Conservation (phyloP, 2,888 invertebrate species). For the Tipula helvola region DNA sequence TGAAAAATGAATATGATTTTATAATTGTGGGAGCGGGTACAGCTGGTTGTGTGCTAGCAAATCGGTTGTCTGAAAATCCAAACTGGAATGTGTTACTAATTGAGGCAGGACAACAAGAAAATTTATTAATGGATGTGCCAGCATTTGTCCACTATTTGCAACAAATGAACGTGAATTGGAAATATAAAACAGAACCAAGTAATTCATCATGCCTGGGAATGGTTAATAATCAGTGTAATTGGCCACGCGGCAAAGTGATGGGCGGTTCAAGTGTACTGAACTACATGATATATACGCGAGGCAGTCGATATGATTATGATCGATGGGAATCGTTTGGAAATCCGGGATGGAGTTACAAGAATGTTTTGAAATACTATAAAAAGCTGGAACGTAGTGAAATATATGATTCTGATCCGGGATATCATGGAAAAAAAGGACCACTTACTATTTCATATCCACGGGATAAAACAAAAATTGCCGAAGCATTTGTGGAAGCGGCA, state of each 20-base stretch:
- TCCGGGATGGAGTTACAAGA: conserved; percentile 58
- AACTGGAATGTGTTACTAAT: conserved; percentile 52
- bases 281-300: conserved; percentile 68
- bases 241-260: conserved; percentile 70
- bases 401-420: conserved; percentile 35
- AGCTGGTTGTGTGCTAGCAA: conserved; percentile 64
- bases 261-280: conserved; percentile 73
- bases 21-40: conserved; percentile 70
- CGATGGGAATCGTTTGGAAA: conserved; percentile 61
- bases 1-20: conserved; percentile 54
- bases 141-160: conserved; percentile 61
- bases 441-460: conserved; percentile 44
- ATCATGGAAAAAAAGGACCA: conserved; percentile 43
- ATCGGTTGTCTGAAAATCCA: conserved; percentile 55
- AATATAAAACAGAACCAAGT: conserved; percentile 66
- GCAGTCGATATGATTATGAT: conserved; percentile 59
- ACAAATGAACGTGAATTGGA: conserved; percentile 61
- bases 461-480: conserved; percentile 44
- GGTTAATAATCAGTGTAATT: conserved; percentile 59
- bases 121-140: conserved; percentile 62
- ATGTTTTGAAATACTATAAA: conserved; percentile 63
- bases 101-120: conserved; percentile 62
- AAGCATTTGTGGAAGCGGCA: conserved; percentile 51
- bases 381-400: conserved; percentile 62
- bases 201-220: conserved; percentile 59